Evolutionary conservation across 2,888 invertebrate genomes (phyloP).

Genomic region (Lithophane ornitopus): DNA sequence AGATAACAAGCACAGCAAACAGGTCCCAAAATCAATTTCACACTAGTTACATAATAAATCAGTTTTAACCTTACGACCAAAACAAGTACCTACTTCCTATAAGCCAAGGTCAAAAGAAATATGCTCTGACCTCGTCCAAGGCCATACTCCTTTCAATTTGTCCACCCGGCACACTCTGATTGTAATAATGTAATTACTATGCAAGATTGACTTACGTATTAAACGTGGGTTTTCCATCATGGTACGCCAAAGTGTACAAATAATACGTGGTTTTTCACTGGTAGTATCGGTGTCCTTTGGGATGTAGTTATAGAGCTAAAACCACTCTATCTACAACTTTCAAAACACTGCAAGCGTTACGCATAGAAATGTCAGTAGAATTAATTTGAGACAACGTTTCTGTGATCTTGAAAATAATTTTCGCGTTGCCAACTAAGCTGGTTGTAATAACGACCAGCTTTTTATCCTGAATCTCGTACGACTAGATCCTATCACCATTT

Average conservation of each 20-base stretch:
- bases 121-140: conserved; percentile 63
- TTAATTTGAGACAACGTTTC: neutral
- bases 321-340: neutral
- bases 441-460: neutral
- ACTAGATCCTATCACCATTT: too few relatives aligned
- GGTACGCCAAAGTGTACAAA: neutral
- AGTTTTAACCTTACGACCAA: conserved; percentile 54
- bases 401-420: too few relatives aligned
- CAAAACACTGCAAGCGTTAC: neutral
- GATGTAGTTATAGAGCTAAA: neutral
- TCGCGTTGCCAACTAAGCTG: neutral
- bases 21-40: conserved; percentile 38
- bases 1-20: conserved; percentile 20
- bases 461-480: neutral
- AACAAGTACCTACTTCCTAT: conserved; percentile 58
- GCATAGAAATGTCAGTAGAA: neutral
- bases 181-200: conserved; percentile 42
- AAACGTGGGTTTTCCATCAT: conserved; percentile 14
- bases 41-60: conserved; percentile 55
- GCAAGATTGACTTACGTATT: conserved; percentile 18
- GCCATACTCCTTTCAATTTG: conserved; percentile 60
- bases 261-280: conserved; percentile 6
- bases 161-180: conserved; percentile 19
- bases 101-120: conserved; percentile 55
- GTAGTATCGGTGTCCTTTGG: neutral